Percentiles rank a stretch among this genome's conserved stretches.
phyloP scores from a whole-genome alignment of 2,113 vertebrate species.

The Motacilla alba region DNA sequence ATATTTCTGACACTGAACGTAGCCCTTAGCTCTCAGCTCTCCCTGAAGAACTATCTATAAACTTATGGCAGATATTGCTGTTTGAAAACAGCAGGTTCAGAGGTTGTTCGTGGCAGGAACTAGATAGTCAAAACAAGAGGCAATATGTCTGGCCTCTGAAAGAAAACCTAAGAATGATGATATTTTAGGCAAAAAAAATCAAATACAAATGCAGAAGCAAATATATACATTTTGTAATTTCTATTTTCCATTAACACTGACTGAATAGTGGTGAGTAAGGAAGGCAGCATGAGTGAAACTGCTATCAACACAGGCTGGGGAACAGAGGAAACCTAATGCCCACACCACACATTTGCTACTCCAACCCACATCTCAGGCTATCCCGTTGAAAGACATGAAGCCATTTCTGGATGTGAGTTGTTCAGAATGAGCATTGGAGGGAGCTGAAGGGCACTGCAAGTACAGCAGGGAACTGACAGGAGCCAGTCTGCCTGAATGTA shows the following conservation, averaged over 20 bases:
- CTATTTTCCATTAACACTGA: not conserved
- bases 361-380: not conserved
- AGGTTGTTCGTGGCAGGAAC: not conserved
- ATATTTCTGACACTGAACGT: not conserved
- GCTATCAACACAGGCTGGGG: not conserved
- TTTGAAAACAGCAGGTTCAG: not conserved
- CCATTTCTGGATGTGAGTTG: not conserved
- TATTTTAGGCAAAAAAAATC: not conserved
- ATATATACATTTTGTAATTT: not conserved
- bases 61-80: conserved; percentile 50
- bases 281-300: not conserved
- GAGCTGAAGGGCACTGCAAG: not conserved
- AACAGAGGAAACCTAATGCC: not conserved
- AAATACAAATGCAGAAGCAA: not conserved
- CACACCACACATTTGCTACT: not conserved
- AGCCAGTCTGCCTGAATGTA: not conserved
- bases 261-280: not conserved
- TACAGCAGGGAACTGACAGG: not conserved
- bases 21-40: not conserved
- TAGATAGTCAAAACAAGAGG: not conserved
- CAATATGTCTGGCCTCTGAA: not conserved
- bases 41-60: not conserved
- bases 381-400: not conserved
- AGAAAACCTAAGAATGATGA: not conserved
- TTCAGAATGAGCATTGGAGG: not conserved